Evolutionary conservation across 1,140 invertebrate species (phyloP), one percentile per base, ranked within the genome.

Genomic region (Drosophila saltans): DNA sequence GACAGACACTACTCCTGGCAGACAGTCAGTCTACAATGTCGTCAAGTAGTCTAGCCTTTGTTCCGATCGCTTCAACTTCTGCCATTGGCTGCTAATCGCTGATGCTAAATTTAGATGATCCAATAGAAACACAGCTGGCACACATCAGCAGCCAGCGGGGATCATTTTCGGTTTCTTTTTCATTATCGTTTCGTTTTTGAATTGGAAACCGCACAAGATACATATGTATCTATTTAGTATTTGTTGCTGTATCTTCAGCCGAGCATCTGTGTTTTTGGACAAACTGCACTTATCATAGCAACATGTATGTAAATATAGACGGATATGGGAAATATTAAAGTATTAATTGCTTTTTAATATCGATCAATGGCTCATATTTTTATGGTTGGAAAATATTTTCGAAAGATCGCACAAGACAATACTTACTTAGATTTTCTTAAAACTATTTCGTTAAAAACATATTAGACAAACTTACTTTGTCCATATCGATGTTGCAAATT

Each of bases 61-160:
- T 43, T 63, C 59, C n/a, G 30, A 26, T 26, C 16, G 33, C 16
- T 43, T 9, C 43, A 26, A 64, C 56, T 43, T 10, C 48, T 76
- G 77, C 80, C 85, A 89, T 89, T 89, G 84, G 84, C 81, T 89
- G 84, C 84, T 90, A 90, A 90, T 90, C 85, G 85, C 80, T 67
- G 57, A n/a, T 10, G 41, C 80, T 84, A 84, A 72, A 90, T 69
- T 71, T 89, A 90, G 72, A 71, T 26, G 61, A 48, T 66, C 85
- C 84, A 89, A 89, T 89, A 58, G 84, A 56, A 45, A 81, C 78
- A 65, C 84, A 89, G 84, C 88, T 89, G 84, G 59, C 58, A 41
- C 45, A 45, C 78, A 79, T 88, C 84, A 88, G 39, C 67, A 64
- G 45, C 39, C 21, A 26, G 24, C 39, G 6, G 3, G 2, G 30